Evolutionary conservation across 2,113 vertebrate species (phyloP).

Genomic region (Elanus axillaris): DNA sequence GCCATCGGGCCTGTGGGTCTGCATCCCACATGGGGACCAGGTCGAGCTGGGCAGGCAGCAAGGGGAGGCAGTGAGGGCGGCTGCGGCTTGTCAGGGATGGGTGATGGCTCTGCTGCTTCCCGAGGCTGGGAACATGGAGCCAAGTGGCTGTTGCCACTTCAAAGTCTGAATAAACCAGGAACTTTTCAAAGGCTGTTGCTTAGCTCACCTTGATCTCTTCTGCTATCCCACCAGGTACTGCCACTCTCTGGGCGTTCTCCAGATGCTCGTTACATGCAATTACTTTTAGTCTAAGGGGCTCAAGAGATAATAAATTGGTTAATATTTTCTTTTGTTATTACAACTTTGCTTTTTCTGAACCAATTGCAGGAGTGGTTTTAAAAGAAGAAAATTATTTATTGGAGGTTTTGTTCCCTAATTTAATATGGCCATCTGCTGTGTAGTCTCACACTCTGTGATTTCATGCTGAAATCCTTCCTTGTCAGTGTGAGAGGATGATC

Average conservation of each 20-base stretch:
- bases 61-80: neutral
- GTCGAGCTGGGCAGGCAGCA: neutral
- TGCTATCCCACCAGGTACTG: neutral
- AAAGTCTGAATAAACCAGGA: neutral
- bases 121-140: neutral
- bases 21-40: accelerated
- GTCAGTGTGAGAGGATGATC: neutral
- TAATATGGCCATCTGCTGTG: neutral
- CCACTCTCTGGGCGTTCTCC: neutral
- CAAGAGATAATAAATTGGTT: neutral
- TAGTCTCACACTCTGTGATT: neutral
- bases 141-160: too few species aligned
- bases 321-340: neutral
- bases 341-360: neutral
- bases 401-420: neutral
- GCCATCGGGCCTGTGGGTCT: accelerated
- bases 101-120: neutral
- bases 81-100: accelerated
- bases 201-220: neutral
- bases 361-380: neutral
- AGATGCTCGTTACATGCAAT: neutral
- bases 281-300: neutral
- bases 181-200: neutral
- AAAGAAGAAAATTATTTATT: neutral
- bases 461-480: neutral